Evolutionary conservation across 2,888 invertebrate genomes (phyloP), one percentile per base, ranked within the genome.

Genomic region (Hofmannophila pseudospretella): DNA sequence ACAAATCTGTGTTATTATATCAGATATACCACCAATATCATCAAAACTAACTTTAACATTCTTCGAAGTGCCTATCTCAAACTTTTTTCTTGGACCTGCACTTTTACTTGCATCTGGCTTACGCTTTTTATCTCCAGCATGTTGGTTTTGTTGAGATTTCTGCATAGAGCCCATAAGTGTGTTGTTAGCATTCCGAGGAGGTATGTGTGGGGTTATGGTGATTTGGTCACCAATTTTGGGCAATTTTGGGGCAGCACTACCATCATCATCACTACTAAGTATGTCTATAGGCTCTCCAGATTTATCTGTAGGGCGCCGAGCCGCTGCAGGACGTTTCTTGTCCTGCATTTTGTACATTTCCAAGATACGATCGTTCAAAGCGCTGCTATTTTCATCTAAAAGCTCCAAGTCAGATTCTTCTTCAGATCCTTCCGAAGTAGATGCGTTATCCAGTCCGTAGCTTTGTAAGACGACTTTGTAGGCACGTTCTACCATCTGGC

Each of bases 21-120:
- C 90, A 25, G 93, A 92, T 76, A 93, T 91, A 7, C 97, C 97
- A 28, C 96, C 96, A 56, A 97, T 88, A 69, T 96, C 93, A 32
- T 90, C 88, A 65, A 95, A 94, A 50, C 88, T 91, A 30, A 89
- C 79, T 55, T 78, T 86, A 9, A 77, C 73, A 51, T 56, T 63
- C 51, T 81, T 85, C 38, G 73, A 54, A 33, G 77, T 66, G 2
- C 70, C 68, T 44, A 81, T 54, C 31, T 79, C 77, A 49, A 55
- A 44, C 46, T 74, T 80, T 61, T 79, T 77, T 64, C 77, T 81
- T 42, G 57, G 48, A 34, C 27, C 46, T 36, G 49, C 48, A 39
- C 59, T 54, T 60, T 72, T 67, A 31, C 49, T 73, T 12, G 58
- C 54, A 32, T 76, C 78, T 28, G 64, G 48, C 60, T 87, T 80